These are phyloP conservation scores for Heliconius hortense DNA, from an alignment of 2,888 invertebrate species.

Conservation along the genomic window DNA sequence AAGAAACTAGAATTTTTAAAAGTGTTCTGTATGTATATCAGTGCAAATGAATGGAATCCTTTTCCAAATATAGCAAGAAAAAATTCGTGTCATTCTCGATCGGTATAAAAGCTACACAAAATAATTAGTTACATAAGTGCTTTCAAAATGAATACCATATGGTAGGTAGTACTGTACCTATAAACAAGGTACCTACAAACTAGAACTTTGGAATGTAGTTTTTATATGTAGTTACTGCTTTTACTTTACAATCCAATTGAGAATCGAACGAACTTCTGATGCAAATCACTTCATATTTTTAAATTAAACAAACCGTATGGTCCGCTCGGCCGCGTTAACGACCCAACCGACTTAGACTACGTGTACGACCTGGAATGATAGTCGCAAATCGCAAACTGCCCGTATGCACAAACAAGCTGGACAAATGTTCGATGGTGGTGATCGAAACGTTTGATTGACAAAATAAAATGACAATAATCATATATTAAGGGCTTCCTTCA, in stretches of 20 bases:
- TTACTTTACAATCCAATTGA: background rate
- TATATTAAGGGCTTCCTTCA: conserved; percentile 29
- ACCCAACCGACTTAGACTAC: conserved; percentile 62
- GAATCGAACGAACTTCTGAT: conserved; percentile 45
- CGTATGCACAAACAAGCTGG: conserved; percentile 43
- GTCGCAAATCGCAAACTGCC: conserved; percentile 61
- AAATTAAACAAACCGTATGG: conserved; percentile 73
- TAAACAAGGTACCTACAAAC: conserved; percentile 33
- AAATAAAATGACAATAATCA: conserved; percentile 32
- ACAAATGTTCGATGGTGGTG: conserved; percentile 42
- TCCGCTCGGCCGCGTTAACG: conserved; percentile 61
- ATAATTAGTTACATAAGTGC: background rate
- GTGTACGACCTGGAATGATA: conserved; percentile 74
- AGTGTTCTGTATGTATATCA: background rate
- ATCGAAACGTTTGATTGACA: conserved; percentile 35
- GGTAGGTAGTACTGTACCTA: background rate
- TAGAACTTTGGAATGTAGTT: background rate
- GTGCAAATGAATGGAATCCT: conserved; percentile 34
- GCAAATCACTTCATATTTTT: conserved; percentile 51
- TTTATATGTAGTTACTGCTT: background rate
- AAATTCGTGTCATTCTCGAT: conserved; percentile 39
- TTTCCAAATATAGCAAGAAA: conserved; percentile 34
- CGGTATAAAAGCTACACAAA: background rate
- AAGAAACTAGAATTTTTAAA: background rate
- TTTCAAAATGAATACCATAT: conserved; percentile 11